Evolutionary conservation across 2,888 invertebrate species (phyloP), one percentile per base, ranked within the genome.

Genomic region (Apamea anceps): DNA sequence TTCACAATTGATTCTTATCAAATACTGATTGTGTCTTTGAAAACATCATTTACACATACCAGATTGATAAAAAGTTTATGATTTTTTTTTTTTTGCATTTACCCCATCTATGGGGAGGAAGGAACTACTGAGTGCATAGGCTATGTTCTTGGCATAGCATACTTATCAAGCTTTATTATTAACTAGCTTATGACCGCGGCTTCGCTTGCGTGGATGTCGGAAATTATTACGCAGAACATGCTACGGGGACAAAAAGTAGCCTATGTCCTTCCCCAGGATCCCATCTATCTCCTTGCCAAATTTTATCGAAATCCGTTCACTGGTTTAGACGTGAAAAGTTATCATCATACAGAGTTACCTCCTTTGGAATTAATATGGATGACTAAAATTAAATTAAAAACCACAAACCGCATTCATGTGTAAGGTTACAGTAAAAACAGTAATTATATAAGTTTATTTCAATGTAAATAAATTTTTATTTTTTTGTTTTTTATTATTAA

Each of bases 1-100:
- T 60, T 13, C 57, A 60, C 57, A 45, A 68, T 48, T 68, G 68
- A 68, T 68, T 68, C 45, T 48, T 48, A 68, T 68, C 68, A 45
- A 48, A 48, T 48, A 68, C 68, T 68, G 67, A 67, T 67, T 18
- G 0, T n/a, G 67, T n/a, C n/a, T 18, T n/a, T 42, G 42, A 42
- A n/a, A 42, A 67, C 42, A 67, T 42, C 15, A 66, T 66, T 67
- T n/a, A 4, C 37, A n/a, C 37, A n/a, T 18, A 42, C 42, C n/a
- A 12, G 10, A 67, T 6, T 18, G 18, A 21, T n/a, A 13, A 48
- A 68, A 57, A 28, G n/a, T 6, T 13, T 21, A 4, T 21, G 1
- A 21, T 42, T 18, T 25, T 67, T 37, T 42, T 4, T n/a, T 42
- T 4, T 42, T n/a, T 37, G 8, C 3, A 10, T 32, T 32, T 1